Evolutionary conservation across 1,140 invertebrate species (phyloP).

Genomic region (Tenebrio molitor): DNA sequence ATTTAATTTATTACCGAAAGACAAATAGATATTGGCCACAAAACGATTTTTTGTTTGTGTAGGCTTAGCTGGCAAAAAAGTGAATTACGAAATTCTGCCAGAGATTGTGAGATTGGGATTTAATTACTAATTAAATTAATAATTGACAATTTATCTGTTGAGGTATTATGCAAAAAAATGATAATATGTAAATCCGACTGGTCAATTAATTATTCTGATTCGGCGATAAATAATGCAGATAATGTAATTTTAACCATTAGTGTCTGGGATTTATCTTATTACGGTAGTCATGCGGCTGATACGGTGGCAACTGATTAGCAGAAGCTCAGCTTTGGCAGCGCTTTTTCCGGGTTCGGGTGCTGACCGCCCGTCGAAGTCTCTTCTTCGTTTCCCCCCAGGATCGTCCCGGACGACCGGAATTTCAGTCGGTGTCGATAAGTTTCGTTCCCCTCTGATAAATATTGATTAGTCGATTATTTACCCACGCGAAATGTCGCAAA

Average conservation of each 20-base stretch:
- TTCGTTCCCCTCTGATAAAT: no score
- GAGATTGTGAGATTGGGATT: constrained; percentile 4
- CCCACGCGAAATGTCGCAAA: not conserved
- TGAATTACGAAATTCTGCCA: not conserved
- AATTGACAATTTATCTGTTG: constrained; percentile 24
- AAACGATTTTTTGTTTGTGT: not conserved
- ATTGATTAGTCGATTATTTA: no score
- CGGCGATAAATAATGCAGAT: constrained; percentile 29
- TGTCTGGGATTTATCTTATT: constrained; percentile 8
- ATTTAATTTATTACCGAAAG: not conserved
- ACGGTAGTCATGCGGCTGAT: not conserved
- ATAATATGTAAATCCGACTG: constrained; percentile 23
- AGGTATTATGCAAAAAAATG: not conserved
- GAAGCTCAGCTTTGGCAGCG: not conserved
- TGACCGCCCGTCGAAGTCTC: constrained; percentile 37
- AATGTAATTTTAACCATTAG: constrained; percentile 24
- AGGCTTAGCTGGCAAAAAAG: not conserved
- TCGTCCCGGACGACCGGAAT: no score
- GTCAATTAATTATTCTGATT: constrained; percentile 34
- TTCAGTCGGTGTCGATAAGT: no score
- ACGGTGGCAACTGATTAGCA: not conserved
- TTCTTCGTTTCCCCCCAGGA: constrained; percentile 7
- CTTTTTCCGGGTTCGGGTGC: not conserved
- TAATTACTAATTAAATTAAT: constrained; percentile 29
- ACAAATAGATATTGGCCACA: not conserved